These are phyloP conservation scores for Leucophora obtusa DNA, from an alignment of 2,888 invertebrate species.

Conservation along the genomic window DNA sequence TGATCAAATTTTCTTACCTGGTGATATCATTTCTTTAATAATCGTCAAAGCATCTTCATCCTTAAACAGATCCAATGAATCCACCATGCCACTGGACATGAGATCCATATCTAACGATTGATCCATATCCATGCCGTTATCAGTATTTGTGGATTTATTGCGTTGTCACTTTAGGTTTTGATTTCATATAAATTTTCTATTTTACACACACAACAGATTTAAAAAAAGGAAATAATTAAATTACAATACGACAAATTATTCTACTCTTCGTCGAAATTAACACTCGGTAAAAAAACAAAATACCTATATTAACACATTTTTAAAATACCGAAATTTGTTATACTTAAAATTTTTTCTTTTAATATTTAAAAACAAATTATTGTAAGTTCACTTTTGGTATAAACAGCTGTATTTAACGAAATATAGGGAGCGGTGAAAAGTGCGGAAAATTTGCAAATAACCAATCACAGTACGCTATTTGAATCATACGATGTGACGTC, in stretches of 20 bases:
- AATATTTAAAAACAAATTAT: too few relatives aligned
- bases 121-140: conserved; percentile 68
- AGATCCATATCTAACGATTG: conserved; percentile 72
- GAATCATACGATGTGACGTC: conserved; percentile 78
- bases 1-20: conserved; percentile 69
- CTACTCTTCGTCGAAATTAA: too few relatives aligned
- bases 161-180: conserved; percentile 1
- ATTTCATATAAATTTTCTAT: conserved; percentile 38
- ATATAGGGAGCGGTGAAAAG: conserved; percentile 27
- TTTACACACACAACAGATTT: conserved; percentile 13
- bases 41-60: conserved; percentile 77
- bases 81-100: conserved; percentile 70
- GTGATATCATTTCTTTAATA: conserved; percentile 76
- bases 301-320: too few relatives aligned
- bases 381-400: too few relatives aligned
- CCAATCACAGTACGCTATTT: conserved; percentile 75
- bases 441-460: conserved; percentile 63
- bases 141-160: conserved; percentile 3
- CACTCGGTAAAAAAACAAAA: too few relatives aligned
- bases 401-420: conserved; percentile 49
- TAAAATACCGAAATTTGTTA: too few relatives aligned
- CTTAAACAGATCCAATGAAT: conserved; percentile 74
- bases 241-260: conserved; percentile 25
- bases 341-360: too few relatives aligned
- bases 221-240: conserved; percentile 15